Base-by-base conservation (phyloP, 2,113 vertebrate genomes). In the Menidia beryllina region DNA sequence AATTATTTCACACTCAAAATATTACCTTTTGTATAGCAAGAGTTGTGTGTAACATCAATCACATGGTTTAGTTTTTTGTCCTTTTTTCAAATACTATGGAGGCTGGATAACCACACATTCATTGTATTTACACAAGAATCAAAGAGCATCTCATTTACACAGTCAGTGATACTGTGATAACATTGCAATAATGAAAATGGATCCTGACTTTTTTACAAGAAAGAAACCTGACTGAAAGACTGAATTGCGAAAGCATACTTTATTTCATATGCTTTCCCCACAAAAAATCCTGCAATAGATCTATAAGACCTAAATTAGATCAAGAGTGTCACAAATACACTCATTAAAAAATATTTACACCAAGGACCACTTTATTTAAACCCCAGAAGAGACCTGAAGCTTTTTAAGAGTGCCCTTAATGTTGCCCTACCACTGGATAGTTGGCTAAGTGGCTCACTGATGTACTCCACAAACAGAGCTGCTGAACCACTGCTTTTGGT, bases 261-360 rank as follows among this genome's bases (percentile, higher is more conserved):
- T 70, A 75, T 67, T 79, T 51, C 14, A 53, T 59, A 53, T 64
- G 39, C 57, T 59, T 27, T 56, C 48, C 34, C 61, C 65, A 85
- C 53, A 69, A 30, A 50, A 64, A 67, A 57, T 70, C 49, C 63
- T 60, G 30, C 77, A 59, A 84, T 79, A 94, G 93, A 86, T 94
- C 93, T 94, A 93, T 94, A 91, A 94, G 94, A 94, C 92, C 93
- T 90, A 93, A 89, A 83, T 86, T 71, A 88, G 69, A 67, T 86
- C 58, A 56, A 78, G 88, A 93, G 92, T 93, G 91, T 91, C 77
- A 91, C 63, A 89, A 86, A 90, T 71, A 89, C 90, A 91, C 92
- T 88, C 87, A 83, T 89, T 87, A 91, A 86, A 88, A 88, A 88
- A 64, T 93, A 93, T 93, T 62, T 93, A 94, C 93, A 94, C 43